A percentile compares a stretch with the other conserved stretches of the same genome.
These are phyloP conservation scores for Stegastes partitus DNA, from an alignment of 2,113 vertebrate genomes.

Conservation along the genomic window DNA sequence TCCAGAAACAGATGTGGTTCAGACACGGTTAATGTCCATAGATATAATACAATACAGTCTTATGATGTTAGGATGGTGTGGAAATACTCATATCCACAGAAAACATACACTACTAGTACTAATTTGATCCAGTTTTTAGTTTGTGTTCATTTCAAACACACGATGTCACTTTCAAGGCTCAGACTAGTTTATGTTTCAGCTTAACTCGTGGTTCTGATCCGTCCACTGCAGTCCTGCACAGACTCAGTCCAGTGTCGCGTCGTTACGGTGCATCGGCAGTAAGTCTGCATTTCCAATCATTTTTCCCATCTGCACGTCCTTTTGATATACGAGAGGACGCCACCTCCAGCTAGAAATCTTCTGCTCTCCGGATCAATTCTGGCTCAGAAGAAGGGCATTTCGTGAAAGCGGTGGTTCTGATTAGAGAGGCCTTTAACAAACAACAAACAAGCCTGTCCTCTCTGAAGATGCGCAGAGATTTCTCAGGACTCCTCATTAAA, in stretches of 20 bases:
- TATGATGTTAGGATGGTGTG: too few relatives aligned
- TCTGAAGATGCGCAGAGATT: slow-evolving; percentile 12
- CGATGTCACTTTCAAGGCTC: too few relatives aligned
- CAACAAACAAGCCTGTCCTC: neutral
- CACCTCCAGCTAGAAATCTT: slow-evolving; percentile 9
- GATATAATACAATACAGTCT: too few relatives aligned
- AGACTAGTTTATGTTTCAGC: neutral
- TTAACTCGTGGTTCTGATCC: neutral
- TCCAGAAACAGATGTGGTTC: too few relatives aligned
- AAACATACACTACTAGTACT: too few relatives aligned
- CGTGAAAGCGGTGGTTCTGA: slow-evolving; percentile 13
- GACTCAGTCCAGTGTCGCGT: neutral
- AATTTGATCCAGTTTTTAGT: too few relatives aligned
- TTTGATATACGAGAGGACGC: slow-evolving; percentile 15
- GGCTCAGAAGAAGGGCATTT: slow-evolving; percentile 10
- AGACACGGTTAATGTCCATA: too few relatives aligned
- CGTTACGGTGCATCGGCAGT: neutral
- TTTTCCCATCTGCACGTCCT: neutral
- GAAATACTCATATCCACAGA: too few relatives aligned
- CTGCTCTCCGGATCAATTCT: slow-evolving; percentile 25
- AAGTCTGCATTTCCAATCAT: neutral
- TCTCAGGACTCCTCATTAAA: slow-evolving; percentile 14
- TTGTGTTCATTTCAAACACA: too few relatives aligned
- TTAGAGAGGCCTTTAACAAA: slow-evolving; percentile 35
- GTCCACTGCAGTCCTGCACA: neutral